These are phyloP conservation scores for Byasa hedistus DNA, from an alignment of 2,888 invertebrate genomes.

Conservation along the genomic window DNA sequence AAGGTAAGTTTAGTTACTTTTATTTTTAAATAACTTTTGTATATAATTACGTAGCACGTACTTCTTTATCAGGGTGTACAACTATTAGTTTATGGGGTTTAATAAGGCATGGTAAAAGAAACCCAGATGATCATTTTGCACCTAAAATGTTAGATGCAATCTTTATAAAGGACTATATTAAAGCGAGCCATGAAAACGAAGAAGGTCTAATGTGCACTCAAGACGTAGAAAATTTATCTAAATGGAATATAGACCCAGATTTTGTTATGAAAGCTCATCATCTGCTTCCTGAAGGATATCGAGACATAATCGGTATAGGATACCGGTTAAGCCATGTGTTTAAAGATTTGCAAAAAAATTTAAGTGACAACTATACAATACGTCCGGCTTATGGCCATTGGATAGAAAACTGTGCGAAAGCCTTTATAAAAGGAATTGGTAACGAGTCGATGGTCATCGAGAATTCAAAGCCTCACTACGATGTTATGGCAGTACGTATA, in stretches of 20 bases:
- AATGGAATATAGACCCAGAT: slow-evolving; percentile 49
- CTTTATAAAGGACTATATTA: slow-evolving; percentile 49
- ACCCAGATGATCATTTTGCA: slow-evolving; percentile 37
- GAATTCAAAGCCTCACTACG: slow-evolving; percentile 31
- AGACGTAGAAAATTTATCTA: slow-evolving; percentile 61
- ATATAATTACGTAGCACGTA: no score
- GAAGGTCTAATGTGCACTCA: slow-evolving; percentile 64
- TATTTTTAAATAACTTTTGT: background rate
- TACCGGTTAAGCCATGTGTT: slow-evolving; percentile 58
- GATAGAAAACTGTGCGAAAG: slow-evolving; percentile 80
- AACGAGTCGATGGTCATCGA: slow-evolving; percentile 37
- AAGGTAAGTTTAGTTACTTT: slow-evolving; percentile 12
- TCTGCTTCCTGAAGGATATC: slow-evolving; percentile 69
- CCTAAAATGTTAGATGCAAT: slow-evolving; percentile 53
- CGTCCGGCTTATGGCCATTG: slow-evolving; percentile 77
- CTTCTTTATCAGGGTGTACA: slow-evolving; percentile 25
- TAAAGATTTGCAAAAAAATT: slow-evolving; percentile 66
- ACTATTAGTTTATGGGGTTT: slow-evolving; percentile 26
- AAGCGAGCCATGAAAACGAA: slow-evolving; percentile 53
- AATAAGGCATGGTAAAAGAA: slow-evolving; percentile 30
- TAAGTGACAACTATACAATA: slow-evolving; percentile 76
- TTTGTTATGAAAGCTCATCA: slow-evolving; percentile 51
- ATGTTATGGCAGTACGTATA: slow-evolving; percentile 41
- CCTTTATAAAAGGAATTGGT: slow-evolving; percentile 79
- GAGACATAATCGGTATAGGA: slow-evolving; percentile 83